phyloP scores from a whole-genome alignment of 2,888 invertebrate species.

The Hoplodrina ambigua region DNA sequence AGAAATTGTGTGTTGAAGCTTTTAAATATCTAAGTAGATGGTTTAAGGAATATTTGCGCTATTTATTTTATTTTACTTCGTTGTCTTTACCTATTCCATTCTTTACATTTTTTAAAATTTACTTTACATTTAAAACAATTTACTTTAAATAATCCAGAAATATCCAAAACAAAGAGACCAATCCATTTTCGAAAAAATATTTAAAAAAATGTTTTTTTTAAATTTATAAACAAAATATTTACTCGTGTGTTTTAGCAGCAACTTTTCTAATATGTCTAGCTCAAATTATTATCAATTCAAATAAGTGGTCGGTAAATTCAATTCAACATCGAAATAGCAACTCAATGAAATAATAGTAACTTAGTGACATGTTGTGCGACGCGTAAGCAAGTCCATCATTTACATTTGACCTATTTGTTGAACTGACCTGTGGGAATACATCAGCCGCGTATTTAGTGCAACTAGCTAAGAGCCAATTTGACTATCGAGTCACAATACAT shows the following conservation, averaged over 20 bases:
- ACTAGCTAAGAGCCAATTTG: constrained; percentile 37
- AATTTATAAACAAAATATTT: too few relatives aligned
- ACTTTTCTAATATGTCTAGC: too few relatives aligned
- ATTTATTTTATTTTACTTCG: too few relatives aligned
- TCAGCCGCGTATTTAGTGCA: constrained; percentile 28
- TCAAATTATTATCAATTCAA: too few relatives aligned
- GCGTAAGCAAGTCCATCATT: constrained; percentile 2
- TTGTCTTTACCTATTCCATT: too few relatives aligned
- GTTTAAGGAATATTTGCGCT: too few relatives aligned
- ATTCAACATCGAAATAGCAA: not conserved
- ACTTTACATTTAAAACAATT: too few relatives aligned
- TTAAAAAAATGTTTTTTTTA: too few relatives aligned
- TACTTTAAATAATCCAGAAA: not conserved
- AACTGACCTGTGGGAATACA: constrained; percentile 36
- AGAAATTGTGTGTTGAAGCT: not conserved
- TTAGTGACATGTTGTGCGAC: not conserved
- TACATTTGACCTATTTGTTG: constrained; percentile 36
- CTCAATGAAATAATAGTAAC: constrained; percentile 15
- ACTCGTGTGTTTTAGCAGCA: too few relatives aligned
- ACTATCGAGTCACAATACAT: not conserved
- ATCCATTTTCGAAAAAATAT: not conserved
- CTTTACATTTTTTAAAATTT: too few relatives aligned
- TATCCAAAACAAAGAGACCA: not conserved
- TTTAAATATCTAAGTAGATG: not conserved
- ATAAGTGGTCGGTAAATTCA: too few relatives aligned